Evolutionary conservation across 2,888 invertebrate species (phyloP).

Genomic region (Mermis nigrescens): DNA sequence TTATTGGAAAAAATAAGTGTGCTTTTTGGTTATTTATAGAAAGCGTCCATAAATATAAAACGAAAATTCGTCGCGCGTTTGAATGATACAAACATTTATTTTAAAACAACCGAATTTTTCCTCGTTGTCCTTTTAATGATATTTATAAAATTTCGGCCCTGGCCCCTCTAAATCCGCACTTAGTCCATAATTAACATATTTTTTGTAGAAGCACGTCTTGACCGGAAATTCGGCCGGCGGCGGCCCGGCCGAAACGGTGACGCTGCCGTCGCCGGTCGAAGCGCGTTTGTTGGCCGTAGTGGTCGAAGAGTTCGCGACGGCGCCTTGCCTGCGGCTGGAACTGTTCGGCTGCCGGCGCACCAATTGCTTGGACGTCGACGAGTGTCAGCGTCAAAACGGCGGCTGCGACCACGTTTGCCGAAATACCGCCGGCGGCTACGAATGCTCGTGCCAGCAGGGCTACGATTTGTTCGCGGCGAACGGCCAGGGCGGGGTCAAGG

Average conservation of each 20-base stretch:
- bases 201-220: conserved; percentile 11
- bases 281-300: conserved; percentile 18
- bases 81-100: too few relatives aligned
- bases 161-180: too few relatives aligned
- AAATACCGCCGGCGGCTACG: conserved; percentile 48
- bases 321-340: conserved; percentile 24
- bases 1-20: too few relatives aligned
- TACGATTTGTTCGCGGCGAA: conserved; percentile 65
- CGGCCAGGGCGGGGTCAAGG: conserved; percentile 66
- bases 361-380: conserved; percentile 26
- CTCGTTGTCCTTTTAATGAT: too few relatives aligned
- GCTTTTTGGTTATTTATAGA: too few relatives aligned
- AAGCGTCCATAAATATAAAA: too few relatives aligned
- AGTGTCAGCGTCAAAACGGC: conserved; percentile 29
- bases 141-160: too few relatives aligned
- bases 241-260: conserved; percentile 14
- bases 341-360: conserved; percentile 23
- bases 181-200: too few relatives aligned
- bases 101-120: too few relatives aligned
- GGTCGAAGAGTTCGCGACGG: conserved; percentile 19
- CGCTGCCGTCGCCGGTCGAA: conserved; percentile 18
- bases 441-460: conserved; percentile 73
- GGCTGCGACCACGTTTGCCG: conserved; percentile 29
- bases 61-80: too few relatives aligned
- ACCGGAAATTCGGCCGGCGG: conserved; percentile 6